phyloP scores from a whole-genome alignment of 2,888 invertebrate genomes.

The Orthosia incerta region DNA sequence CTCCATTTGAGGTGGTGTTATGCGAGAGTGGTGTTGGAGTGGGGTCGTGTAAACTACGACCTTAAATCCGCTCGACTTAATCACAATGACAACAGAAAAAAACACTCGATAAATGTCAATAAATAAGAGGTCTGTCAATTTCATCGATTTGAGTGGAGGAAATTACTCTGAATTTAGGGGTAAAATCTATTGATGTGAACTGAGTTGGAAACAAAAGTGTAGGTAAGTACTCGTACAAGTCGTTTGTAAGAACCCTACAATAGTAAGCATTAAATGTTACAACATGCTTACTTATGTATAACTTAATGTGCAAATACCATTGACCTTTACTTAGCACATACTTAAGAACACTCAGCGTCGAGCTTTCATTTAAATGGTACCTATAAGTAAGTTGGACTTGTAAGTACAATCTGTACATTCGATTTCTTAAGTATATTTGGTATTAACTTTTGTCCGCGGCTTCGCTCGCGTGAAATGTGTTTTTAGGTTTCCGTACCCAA shows the following conservation, averaged over 20 bases:
- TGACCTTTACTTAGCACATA: conserved; percentile 44
- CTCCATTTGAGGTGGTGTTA: too few relatives aligned
- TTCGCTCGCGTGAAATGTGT: too few relatives aligned
- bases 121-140: too few relatives aligned
- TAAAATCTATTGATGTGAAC: conserved; percentile 10
- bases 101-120: too few relatives aligned
- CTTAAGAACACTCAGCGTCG: conserved; percentile 29
- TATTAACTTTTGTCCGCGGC: too few relatives aligned
- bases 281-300: conserved; percentile 11
- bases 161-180: too few relatives aligned
- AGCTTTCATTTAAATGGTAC: conserved; percentile 30
- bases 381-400: conserved; percentile 3
- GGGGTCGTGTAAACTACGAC: too few relatives aligned
- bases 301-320: conserved; percentile 17
- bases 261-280: background rate
- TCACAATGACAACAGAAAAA: too few relatives aligned
- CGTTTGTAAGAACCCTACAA: background rate
- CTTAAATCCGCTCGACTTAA: too few relatives aligned
- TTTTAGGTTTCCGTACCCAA: too few relatives aligned
- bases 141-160: too few relatives aligned
- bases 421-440: background rate
- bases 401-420: background rate
- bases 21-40: too few relatives aligned
- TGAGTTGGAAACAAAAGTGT: background rate
- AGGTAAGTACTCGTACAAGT: background rate